Evolutionary conservation across 1,140 invertebrate genomes (phyloP).

Genomic region (Pantala flavescens): DNA sequence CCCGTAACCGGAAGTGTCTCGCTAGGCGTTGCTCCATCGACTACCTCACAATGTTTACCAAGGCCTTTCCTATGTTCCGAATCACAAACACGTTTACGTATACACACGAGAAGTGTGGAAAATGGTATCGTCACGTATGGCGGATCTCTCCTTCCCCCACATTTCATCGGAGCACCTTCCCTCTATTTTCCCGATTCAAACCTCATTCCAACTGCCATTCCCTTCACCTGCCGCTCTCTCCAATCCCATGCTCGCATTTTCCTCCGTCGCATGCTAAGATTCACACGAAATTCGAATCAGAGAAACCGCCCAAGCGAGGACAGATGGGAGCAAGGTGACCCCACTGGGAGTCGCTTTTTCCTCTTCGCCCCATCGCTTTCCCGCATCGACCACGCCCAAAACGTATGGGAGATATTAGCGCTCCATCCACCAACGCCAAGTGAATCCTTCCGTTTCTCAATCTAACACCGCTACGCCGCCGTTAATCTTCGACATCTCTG

Average conservation of each 20-base stretch:
- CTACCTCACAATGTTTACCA: too few species aligned
- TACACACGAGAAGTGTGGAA: too few species aligned
- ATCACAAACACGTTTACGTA: too few species aligned
- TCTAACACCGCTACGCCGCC: background rate
- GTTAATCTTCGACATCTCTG: too few species aligned
- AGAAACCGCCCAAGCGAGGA: background rate
- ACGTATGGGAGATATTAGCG: background rate
- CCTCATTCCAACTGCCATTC: background rate
- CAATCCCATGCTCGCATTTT: background rate
- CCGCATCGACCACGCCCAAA: background rate
- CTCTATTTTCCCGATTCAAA: too few species aligned
- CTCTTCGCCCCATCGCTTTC: background rate
- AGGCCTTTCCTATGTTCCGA: too few species aligned
- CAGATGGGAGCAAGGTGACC: background rate
- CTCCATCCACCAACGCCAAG: background rate
- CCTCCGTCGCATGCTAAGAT: background rate
- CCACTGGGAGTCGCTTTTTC: background rate
- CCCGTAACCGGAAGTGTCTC: background rate
- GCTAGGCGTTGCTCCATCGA: too few species aligned
- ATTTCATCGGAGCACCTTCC: too few species aligned
- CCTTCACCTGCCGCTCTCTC: background rate
- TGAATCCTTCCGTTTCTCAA: background rate
- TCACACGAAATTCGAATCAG: background rate
- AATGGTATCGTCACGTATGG: too few species aligned
- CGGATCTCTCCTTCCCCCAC: too few species aligned